Base-by-base conservation (phyloP, 1,140 invertebrate genomes). In the Ostrea denselamellosa region DNA sequence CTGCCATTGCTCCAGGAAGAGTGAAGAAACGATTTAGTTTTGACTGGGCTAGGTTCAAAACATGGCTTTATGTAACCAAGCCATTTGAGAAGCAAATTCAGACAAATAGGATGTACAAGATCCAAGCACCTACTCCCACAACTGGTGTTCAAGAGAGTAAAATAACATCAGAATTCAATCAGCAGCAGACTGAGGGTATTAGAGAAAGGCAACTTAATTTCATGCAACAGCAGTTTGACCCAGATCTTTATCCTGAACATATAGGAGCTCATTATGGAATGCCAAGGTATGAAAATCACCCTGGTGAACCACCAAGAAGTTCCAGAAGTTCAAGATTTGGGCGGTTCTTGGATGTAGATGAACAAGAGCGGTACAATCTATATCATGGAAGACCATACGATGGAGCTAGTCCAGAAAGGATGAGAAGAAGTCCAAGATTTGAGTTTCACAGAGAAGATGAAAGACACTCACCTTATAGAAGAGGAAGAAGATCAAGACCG, bases 41-140 rank as follows among this genome's bases (percentile, higher is more conserved):
- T 90, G 90, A 91, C 87, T 88, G 89, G 83, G 83, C 87, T 12
- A 89, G 88, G 81, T 85, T 91, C 44, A 90, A 85, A 81, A 86
- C 62, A 34, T 91, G 87, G 88, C 58, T 91, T 4, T 82, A 90
- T 84, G 65, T 44, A 22, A 90, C 87, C 53, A 85, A 88, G 82
- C 86, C 91, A 34, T 91, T 91, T 89, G 85, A 89, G 85, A 87
- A 82, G 51, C 86, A 82, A 28, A 86, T 34, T 83, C 17, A 85
- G 34, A 44, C 77, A 56, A 54, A 84, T n/a, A 53, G 68, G 28
- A 85, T 87, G 86, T 53, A 71, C 10, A 58, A 87, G 8, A 51
- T 87, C 17, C 44, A 83, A 9, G 82, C 82, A n/a, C 82, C 82
- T 25, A 53, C 44, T 10, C n/a, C 52, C 10, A 17, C n/a, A 14